Evolutionary conservation across 2,888 invertebrate species (phyloP).

Genomic region (Gymnoscelis rufifasciata): DNA sequence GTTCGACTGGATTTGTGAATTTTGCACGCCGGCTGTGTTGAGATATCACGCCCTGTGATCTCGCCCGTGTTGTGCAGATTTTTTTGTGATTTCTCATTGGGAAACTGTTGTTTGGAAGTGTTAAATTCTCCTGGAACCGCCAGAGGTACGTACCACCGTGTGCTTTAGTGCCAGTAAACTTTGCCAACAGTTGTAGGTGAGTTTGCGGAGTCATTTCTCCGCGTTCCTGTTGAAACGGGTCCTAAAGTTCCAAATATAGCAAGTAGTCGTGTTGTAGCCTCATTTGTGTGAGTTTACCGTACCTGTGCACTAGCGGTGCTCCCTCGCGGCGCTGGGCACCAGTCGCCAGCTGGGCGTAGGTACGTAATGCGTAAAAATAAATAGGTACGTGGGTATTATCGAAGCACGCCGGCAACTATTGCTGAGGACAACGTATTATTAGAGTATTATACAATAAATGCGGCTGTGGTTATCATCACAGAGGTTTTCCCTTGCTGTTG

Average conservation of each 20-base stretch:
- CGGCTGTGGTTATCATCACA: constrained; percentile 31
- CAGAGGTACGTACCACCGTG: constrained; percentile 50
- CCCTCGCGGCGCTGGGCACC: constrained; percentile 66
- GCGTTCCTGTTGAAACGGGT: constrained; percentile 40
- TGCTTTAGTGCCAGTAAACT: constrained; percentile 2
- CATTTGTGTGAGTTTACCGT: constrained; percentile 28
- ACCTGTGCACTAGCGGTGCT: constrained; percentile 49
- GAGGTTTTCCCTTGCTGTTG: neutral
- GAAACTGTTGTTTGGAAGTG: constrained; percentile 57
- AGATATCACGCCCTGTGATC: constrained; percentile 69
- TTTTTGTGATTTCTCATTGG: constrained; percentile 67
- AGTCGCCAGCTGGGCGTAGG: constrained; percentile 68
- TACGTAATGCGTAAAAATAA: constrained; percentile 78
- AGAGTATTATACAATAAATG: constrained; percentile 54
- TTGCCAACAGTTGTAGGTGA: constrained; percentile 25
- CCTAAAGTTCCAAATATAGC: constrained; percentile 22
- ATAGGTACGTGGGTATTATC: constrained; percentile 69
- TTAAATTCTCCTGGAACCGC: constrained; percentile 47
- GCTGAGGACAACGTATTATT: constrained; percentile 71
- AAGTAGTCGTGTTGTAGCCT: constrained; percentile 46
- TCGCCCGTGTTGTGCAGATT: constrained; percentile 64
- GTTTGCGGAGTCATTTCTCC: constrained; percentile 52
- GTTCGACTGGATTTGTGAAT: constrained; percentile 73
- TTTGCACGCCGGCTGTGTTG: constrained; percentile 67
- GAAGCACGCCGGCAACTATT: constrained; percentile 74